These are phyloP conservation scores for Caenorhabditis sulstoni DNA, from an alignment of 2,888 invertebrate genomes.

Conservation along the genomic window DNA sequence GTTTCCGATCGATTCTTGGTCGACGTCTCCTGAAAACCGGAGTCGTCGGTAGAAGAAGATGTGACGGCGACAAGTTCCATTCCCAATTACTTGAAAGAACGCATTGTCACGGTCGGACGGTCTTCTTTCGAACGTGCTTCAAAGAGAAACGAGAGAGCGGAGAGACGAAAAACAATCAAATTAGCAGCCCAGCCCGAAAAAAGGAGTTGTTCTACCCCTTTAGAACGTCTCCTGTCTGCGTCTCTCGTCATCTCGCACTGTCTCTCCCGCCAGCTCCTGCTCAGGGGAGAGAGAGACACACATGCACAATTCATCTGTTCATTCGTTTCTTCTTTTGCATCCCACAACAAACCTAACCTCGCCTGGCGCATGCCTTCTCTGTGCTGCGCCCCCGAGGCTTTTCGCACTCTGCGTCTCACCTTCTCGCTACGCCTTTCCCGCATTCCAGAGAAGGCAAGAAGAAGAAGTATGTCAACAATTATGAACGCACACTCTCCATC, in stretches of 20 bases:
- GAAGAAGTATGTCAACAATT: slow-evolving; percentile 31
- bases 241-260: background rate
- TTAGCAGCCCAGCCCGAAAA: background rate
- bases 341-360: slow-evolving; percentile 53
- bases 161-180: slow-evolving; percentile 17
- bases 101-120: slow-evolving; percentile 14
- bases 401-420: slow-evolving; percentile 36
- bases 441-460: slow-evolving; percentile 15
- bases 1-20: slow-evolving; percentile 2
- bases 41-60: background rate
- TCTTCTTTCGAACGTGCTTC: background rate
- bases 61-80: background rate
- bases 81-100: background rate
- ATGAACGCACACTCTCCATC: slow-evolving; percentile 7
- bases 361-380: slow-evolving; percentile 14
- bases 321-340: background rate
- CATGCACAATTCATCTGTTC: background rate
- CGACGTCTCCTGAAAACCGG: slow-evolving; percentile 10
- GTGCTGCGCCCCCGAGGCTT: slow-evolving; percentile 15
- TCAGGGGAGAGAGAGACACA: slow-evolving; percentile 10
- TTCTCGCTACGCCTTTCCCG: background rate
- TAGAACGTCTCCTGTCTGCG: background rate
- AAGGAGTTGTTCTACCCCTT: background rate
- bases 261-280: background rate
- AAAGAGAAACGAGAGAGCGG: background rate